Conservation (phyloP, 2,113 vertebrate genomes). For the Canis aureus region DNA sequence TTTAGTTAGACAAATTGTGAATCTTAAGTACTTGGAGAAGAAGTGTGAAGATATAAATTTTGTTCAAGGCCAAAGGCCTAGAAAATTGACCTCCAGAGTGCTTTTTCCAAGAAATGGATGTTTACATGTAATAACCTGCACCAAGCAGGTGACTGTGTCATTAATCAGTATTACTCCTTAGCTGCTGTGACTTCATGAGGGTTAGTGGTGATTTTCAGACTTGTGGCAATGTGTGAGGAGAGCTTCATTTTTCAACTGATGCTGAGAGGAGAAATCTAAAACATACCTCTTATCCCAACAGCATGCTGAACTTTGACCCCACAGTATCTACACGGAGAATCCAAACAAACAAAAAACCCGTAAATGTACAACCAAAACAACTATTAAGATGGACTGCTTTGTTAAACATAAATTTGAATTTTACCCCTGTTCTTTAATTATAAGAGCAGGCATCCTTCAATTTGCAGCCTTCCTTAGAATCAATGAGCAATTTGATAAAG, state of each 20-base stretch:
- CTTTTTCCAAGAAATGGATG: slow-evolving; percentile 2
- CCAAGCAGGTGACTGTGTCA: background rate
- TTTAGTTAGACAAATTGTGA: background rate
- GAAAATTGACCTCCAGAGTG: background rate
- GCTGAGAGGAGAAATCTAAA: background rate
- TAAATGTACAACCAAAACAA: background rate
- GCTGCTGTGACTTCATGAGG: background rate
- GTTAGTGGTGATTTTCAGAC: background rate
- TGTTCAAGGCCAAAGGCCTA: background rate
- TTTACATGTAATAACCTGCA: slow-evolving; percentile 37
- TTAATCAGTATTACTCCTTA: background rate
- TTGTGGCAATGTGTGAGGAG: background rate
- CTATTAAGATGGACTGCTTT: background rate
- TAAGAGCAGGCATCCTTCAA: background rate
- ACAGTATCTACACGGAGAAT: background rate
- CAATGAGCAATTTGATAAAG: slow-evolving; percentile 4
- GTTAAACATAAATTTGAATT: background rate
- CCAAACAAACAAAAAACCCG: background rate
- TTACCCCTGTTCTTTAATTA: background rate
- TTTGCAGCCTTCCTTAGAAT: slow-evolving; percentile 40
- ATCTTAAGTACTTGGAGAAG: background rate
- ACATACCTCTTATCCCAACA: background rate
- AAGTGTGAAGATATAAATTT: slow-evolving; percentile 20
- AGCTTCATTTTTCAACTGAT: background rate
- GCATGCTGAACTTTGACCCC: background rate